Evolutionary conservation across 2,797 vertebrate species (phyloP), one percentile per base, ranked within the genome.

Genomic region (Martes flavigula): DNA sequence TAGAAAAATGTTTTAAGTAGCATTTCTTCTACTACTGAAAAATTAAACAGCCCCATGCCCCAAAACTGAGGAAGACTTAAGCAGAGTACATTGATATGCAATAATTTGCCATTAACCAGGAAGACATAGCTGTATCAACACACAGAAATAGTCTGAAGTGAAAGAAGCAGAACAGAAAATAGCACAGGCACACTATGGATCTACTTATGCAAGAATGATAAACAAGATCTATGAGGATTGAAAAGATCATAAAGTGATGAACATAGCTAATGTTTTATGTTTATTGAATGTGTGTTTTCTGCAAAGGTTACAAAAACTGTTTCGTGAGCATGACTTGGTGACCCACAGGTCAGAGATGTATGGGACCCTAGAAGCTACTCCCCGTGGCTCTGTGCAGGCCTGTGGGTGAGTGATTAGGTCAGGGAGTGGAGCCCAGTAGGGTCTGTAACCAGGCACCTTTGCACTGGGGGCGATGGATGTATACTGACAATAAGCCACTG

Each of bases 71-170:
- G 51, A 95, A 97, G 48, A 48, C 68, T 64, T 95, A 95, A 79
- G 27, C 54, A 84, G 90, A 93, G 68, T 35, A 77, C 48, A 86
- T 84, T 40, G 81, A 89, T 91, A 94, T 11, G 56, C 40, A 83
- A 64, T 87, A 73, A 97, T 88, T 81, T 88, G 66, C 93, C 32
- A 27, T 73, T 73, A 56, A 82, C 77, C 88, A 92, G 82, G 92
- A 94, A 94, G 94, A 94, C 93, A 70, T 35, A 90, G 96, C 81
- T 92, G 30, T 78, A 48, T 87, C 94, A 88, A 88, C 81, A 87
- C 23, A 51, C 6, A 94, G 68, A 86, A 95, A 90, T 95, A 88
- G 97, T 58, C 94, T 58, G 88, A 87, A 96, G 21, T 79, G 64
- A 81, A 90, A 66, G 90, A 90, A 70, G 84, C 91, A 90, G 79